phyloP scores from a whole-genome alignment of 1,140 invertebrate species.

The Plectus sambesii region DNA sequence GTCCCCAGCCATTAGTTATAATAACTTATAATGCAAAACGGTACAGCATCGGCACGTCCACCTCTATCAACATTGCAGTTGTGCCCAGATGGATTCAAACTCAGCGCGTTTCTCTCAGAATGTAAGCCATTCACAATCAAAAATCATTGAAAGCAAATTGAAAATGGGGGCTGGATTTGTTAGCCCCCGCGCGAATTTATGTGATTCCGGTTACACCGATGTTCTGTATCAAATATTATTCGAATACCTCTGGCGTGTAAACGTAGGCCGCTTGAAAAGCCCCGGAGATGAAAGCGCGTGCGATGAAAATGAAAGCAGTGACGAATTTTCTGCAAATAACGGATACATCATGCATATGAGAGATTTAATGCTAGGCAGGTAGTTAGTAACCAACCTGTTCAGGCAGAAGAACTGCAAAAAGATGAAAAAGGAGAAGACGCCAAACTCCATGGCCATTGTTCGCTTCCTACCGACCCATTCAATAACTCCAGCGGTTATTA shows the following conservation, averaged over 20 bases:
- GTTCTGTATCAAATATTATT: no score
- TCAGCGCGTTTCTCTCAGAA: no score
- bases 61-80: no score
- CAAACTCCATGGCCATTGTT: constrained; percentile 85
- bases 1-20: background rate
- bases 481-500: constrained; percentile 79
- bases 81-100: no score
- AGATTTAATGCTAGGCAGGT: constrained; percentile 13
- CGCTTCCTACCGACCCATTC: constrained; percentile 77
- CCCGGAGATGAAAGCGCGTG: constrained; percentile 78
- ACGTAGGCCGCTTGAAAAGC: constrained; percentile 89
- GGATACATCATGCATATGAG: constrained; percentile 5
- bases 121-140: no score
- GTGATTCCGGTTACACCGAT: no score
- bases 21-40: no score
- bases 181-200: no score
- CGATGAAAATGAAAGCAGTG: constrained; percentile 72
- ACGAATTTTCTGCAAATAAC: constrained; percentile 57
- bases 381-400: constrained; percentile 55
- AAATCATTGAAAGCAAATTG: no score
- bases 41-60: no score
- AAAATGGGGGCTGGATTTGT: no score
- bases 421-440: constrained; percentile 69
- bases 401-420: constrained; percentile 65
- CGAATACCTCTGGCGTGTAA: constrained; percentile 73